A percentile compares a stretch with the other conserved stretches of the same genome.
Conservation (phyloP, 1,140 invertebrate genomes). For the Macrobrachium nipponense region DNA sequence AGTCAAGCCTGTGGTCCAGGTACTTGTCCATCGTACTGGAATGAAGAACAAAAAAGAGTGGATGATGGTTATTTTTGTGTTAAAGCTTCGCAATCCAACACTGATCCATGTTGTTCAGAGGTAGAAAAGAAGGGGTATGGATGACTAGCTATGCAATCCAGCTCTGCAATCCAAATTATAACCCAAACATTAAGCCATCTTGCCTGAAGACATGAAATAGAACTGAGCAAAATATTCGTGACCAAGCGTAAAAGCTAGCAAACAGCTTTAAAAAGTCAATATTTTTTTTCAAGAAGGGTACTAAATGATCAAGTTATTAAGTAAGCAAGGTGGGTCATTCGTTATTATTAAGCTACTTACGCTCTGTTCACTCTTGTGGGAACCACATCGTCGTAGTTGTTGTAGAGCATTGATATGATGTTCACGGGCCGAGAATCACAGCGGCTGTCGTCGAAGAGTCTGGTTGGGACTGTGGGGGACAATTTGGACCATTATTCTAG, state of each 20-base stretch:
- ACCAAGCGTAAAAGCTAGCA: too few relatives aligned
- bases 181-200: too few relatives aligned
- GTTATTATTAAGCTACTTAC: conserved; percentile 18
- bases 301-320: background rate
- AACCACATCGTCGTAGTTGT: conserved; percentile 59
- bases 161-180: too few relatives aligned
- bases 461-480: conserved; percentile 22
- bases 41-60: background rate
- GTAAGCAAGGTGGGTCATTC: background rate
- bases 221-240: too few relatives aligned
- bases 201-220: too few relatives aligned
- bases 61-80: background rate
- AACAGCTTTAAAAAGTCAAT: too few relatives aligned
- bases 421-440: conserved; percentile 23
- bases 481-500: background rate
- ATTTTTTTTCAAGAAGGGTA: too few relatives aligned
- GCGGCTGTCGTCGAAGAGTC: conserved; percentile 15
- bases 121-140: too few relatives aligned
- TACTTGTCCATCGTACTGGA: background rate
- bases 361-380: conserved; percentile 8
- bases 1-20: conserved; percentile 4
- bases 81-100: too few relatives aligned
- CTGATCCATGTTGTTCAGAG: background rate
- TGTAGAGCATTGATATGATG: conserved; percentile 54
- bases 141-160: too few relatives aligned